Evolutionary conservation across 2,888 invertebrate species (phyloP).

Genomic region (Hypselothyrea guttata): DNA sequence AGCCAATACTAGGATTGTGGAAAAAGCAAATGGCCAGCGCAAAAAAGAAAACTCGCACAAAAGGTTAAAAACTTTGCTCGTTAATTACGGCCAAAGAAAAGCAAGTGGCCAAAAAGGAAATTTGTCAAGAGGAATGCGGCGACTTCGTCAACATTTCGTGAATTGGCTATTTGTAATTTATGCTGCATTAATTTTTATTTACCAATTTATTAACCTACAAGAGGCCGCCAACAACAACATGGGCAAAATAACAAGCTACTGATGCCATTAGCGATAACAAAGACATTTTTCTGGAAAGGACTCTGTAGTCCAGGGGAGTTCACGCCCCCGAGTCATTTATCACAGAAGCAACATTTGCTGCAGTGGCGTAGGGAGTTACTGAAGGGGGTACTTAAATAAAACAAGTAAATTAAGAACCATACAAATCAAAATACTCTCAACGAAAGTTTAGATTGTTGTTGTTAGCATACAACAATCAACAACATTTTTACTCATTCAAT

Average conservation of each 20-base stretch:
- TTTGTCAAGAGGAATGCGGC: conserved; percentile 43
- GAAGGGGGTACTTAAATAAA: background rate
- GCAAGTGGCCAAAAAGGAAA: conserved; percentile 38
- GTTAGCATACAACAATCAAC: no score
- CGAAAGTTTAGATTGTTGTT: no score
- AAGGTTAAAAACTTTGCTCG: conserved; percentile 68
- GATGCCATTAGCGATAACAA: conserved; percentile 70
- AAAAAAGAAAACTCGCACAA: conserved; percentile 54
- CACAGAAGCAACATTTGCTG: conserved; percentile 34
- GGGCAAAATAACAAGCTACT: conserved; percentile 19
- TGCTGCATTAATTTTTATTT: conserved; percentile 66
- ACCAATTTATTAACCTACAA: conserved; percentile 63
- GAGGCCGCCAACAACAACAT: conserved; percentile 1
- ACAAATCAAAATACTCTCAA: no score
- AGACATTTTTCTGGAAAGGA: conserved; percentile 29
- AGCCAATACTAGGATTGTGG: conserved; percentile 45
- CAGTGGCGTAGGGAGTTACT: conserved; percentile 7
- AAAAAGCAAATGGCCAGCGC: conserved; percentile 32
- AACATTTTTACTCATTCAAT: no score
- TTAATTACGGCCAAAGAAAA: conserved; percentile 60
- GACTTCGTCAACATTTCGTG: conserved; percentile 30
- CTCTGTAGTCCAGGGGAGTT: background rate
- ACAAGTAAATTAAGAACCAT: no score
- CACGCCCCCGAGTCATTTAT: conserved; percentile 54
- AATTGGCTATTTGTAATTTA: conserved; percentile 60